Evolutionary conservation across 2,888 invertebrate genomes (phyloP).

Genomic region (Agrochola macilenta): DNA sequence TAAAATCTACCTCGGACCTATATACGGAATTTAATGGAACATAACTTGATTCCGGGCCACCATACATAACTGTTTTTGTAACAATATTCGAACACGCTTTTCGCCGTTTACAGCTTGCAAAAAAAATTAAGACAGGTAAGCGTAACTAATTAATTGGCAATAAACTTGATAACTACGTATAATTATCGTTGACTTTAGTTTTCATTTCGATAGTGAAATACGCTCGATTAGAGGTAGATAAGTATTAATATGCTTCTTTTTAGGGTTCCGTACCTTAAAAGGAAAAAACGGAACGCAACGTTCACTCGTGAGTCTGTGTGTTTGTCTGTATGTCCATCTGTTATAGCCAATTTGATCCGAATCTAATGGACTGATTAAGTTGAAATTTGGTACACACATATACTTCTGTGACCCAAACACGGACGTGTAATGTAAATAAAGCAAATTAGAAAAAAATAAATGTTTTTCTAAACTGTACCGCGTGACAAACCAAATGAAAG

Average conservation of each 20-base stretch:
- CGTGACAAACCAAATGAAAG: too few relatives aligned
- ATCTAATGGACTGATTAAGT: too few relatives aligned
- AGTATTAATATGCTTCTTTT: not conserved
- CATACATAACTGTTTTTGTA: slow-evolving; percentile 30
- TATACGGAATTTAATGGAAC: slow-evolving; percentile 17
- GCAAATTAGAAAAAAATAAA: too few relatives aligned
- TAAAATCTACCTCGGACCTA: not conserved
- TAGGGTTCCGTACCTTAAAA: too few relatives aligned
- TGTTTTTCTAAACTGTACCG: too few relatives aligned
- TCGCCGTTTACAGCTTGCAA: not conserved
- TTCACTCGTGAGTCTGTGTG: too few relatives aligned
- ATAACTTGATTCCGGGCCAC: slow-evolving; percentile 25
- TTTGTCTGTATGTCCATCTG: too few relatives aligned
- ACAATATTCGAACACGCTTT: slow-evolving; percentile 14
- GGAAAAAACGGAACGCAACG: too few relatives aligned
- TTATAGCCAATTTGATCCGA: too few relatives aligned
- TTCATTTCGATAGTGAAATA: not conserved
- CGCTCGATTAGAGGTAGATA: not conserved
- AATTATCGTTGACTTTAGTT: slow-evolving; percentile 4
- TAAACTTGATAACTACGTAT: not conserved
- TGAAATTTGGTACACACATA: too few relatives aligned
- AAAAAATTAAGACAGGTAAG: not conserved
- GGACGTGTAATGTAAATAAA: too few relatives aligned
- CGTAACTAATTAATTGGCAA: not conserved
- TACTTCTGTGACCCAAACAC: too few relatives aligned